A percentile compares a stretch with the other conserved stretches of the same genome.
These are phyloP conservation scores for Miichthys miiuy DNA, from an alignment of 2,797 vertebrate species.

Conservation along the genomic window DNA sequence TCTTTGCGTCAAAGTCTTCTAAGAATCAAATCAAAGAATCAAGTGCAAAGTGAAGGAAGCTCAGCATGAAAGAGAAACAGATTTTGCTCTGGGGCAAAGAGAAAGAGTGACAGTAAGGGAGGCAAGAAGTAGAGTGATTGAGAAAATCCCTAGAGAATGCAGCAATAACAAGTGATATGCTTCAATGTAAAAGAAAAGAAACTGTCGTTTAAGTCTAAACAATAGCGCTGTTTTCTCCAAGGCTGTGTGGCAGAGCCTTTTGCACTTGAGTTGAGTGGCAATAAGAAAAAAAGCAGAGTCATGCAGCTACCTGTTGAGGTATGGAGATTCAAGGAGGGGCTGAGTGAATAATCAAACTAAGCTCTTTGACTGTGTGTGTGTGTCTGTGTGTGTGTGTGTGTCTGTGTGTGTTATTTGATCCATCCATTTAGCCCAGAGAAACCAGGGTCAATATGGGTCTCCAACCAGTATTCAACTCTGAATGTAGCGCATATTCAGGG, in stretches of 20 bases:
- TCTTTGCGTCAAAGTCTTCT: constrained; percentile 16
- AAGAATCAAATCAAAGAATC: constrained; percentile 20
- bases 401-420: constrained; percentile 38
- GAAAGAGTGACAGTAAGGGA: not conserved
- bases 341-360: constrained; percentile 35
- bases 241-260: constrained; percentile 3
- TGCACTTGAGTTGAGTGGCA: constrained; percentile 13
- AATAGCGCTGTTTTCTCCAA: constrained; percentile 5
- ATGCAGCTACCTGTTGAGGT: constrained; percentile 65
- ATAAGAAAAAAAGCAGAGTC: constrained; percentile 49
- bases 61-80: constrained; percentile 39
- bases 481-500: not conserved
- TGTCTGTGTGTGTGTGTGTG: not conserved
- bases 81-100: constrained; percentile 26
- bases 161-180: constrained; percentile 26
- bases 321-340: constrained; percentile 49
- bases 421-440: constrained; percentile 7
- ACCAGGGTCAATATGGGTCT: constrained; percentile 18
- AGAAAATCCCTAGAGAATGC: constrained; percentile 30
- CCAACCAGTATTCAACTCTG: constrained; percentile 21
- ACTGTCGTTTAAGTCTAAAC: not conserved
- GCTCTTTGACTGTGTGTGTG: constrained; percentile 1
- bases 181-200: constrained; percentile 2
- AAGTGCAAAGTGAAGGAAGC: constrained; percentile 40
- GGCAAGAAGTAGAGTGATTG: not conserved